phyloP scores from a whole-genome alignment of 1,140 invertebrate species.

The Xylocopa sonorina region DNA sequence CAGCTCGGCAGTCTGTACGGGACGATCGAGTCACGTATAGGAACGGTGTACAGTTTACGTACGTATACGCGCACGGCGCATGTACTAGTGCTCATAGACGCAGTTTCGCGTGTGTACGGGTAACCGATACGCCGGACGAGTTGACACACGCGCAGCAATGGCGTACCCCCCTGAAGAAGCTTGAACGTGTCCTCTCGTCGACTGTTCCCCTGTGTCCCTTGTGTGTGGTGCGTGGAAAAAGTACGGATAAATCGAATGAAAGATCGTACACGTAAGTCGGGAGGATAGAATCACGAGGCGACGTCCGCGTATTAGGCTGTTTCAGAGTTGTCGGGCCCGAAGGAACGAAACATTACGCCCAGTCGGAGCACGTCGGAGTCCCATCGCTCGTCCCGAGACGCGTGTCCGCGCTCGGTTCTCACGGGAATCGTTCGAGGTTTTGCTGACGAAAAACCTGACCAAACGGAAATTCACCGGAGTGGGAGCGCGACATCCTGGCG shows the following conservation, averaged over 20 bases:
- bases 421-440: slow-evolving; percentile 11
- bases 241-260: slow-evolving; percentile 11
- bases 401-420: slow-evolving; percentile 23
- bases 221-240: slow-evolving; percentile 32
- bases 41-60: slow-evolving; percentile 22
- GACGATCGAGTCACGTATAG: slow-evolving; percentile 56
- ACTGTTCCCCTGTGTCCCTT: slow-evolving; percentile 23
- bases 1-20: slow-evolving; percentile 67
- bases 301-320: slow-evolving; percentile 1
- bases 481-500: background rate
- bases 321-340: background rate
- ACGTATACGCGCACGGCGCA: slow-evolving; percentile 18
- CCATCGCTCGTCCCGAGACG: background rate
- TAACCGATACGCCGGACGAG: slow-evolving; percentile 42
- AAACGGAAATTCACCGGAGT: background rate
- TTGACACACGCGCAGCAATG: slow-evolving; percentile 45
- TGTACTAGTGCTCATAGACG: slow-evolving; percentile 38
- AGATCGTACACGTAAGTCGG: background rate
- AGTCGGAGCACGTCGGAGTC: slow-evolving; percentile 9
- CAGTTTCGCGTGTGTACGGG: slow-evolving; percentile 38
- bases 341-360: slow-evolving; percentile 38
- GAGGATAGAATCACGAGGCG: slow-evolving; percentile 7
- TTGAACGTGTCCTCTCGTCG: slow-evolving; percentile 27
- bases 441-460: background rate
- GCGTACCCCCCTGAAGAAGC: slow-evolving; percentile 20